Percentiles rank a stretch among this genome's conserved stretches.
These are phyloP conservation scores for Platycheirus rosarum DNA, from an alignment of 2,888 invertebrate species.

Conservation along the genomic window DNA sequence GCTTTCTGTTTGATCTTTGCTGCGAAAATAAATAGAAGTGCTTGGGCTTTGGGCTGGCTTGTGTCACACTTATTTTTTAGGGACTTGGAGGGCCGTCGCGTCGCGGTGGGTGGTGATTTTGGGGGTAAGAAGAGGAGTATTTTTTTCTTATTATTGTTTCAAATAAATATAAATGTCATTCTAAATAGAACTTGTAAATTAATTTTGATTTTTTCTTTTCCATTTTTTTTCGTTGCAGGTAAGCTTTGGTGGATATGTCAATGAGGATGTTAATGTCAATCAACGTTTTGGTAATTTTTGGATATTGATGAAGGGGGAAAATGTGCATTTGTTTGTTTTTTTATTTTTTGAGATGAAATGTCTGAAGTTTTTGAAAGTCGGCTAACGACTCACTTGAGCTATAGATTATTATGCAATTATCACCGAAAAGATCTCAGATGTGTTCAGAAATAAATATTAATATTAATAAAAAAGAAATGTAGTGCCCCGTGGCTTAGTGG, in stretches of 20 bases:
- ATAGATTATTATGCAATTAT: too few species aligned
- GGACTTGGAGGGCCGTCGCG: conserved; percentile 17
- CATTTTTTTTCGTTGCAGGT: conserved; percentile 60
- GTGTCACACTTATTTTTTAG: conserved; percentile 49
- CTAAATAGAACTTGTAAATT: conserved; percentile 48
- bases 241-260: conserved; percentile 45
- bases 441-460: too few species aligned
- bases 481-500: too few species aligned
- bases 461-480: too few species aligned
- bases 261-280: conserved; percentile 36
- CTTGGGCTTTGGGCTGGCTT: not conserved
- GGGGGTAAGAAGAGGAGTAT: not conserved
- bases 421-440: too few species aligned
- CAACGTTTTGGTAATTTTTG: conserved; percentile 14
- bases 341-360: not conserved
- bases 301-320: conserved; percentile 12
- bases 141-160: conserved; percentile 15
- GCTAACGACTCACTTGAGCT: too few species aligned
- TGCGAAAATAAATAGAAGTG: conserved; percentile 66
- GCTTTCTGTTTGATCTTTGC: conserved; percentile 66
- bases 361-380: not conserved
- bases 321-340: conserved; percentile 3
- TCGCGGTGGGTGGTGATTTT: not conserved
- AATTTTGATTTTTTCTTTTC: conserved; percentile 40
- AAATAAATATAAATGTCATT: conserved; percentile 48